Conservation (phyloP, 2,113 vertebrate genomes). For the Hypocryptadius cinnamomeus region DNA sequence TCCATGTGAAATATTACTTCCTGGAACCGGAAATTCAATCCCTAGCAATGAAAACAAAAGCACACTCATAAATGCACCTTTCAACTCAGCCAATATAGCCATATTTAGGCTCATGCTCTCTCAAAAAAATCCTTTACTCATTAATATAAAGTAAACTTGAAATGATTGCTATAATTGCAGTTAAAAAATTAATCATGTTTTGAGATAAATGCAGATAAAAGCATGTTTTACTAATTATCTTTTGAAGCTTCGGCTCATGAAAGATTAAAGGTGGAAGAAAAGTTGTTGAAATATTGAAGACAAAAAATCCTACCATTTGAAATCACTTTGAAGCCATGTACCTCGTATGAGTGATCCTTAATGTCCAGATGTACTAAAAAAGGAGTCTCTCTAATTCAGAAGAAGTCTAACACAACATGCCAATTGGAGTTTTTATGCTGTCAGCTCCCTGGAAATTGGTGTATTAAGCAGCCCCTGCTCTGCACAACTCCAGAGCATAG, state of each 20-base stretch:
- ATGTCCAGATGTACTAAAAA: neutral
- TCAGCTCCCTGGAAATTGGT: neutral
- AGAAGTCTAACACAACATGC: neutral
- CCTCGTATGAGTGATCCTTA: neutral
- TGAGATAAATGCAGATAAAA: constrained; percentile 66
- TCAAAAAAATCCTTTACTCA: constrained; percentile 30
- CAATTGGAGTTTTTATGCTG: neutral
- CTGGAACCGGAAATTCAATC: constrained; percentile 53
- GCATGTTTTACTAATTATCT: constrained; percentile 55
- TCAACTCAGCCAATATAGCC: neutral
- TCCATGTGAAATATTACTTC: constrained; percentile 52
- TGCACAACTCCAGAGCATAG: neutral
- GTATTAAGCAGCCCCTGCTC: neutral
- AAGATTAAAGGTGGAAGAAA: constrained; percentile 58
- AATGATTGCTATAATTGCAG: constrained; percentile 58
- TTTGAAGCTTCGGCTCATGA: constrained; percentile 49
- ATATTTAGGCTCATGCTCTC: neutral
- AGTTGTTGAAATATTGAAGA: constrained; percentile 32
- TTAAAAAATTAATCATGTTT: constrained; percentile 67
- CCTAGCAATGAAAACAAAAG: constrained; percentile 35
- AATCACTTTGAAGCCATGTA: constrained; percentile 16
- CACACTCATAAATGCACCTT: constrained; percentile 16
- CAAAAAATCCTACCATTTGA: constrained; percentile 12
- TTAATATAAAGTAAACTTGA: constrained; percentile 50
- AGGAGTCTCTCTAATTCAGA: neutral